Evolutionary conservation across 2,888 invertebrate genomes (phyloP), one percentile per base, ranked within the genome.

Genomic region (Aspidiotus destructor): DNA sequence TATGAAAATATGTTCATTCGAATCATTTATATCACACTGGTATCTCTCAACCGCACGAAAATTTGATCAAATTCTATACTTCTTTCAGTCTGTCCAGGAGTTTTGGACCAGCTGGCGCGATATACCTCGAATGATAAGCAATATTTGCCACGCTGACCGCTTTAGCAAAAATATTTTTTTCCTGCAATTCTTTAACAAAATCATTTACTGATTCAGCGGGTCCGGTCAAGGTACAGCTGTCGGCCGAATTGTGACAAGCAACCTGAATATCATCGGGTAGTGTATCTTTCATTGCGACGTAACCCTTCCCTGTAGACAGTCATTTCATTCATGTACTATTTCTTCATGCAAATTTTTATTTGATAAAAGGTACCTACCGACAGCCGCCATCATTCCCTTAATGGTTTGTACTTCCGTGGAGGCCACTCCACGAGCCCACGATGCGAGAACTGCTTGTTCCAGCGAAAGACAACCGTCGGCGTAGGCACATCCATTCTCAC

Each of bases 171-270:
- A 74, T 70, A 8, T 72, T 72, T 42, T 73, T 68, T 7, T 74
- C 75, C 74, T 81, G 79, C 11, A 84, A 74, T 69, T 79, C 72
- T 60, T 78, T 80, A 0, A 87, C 84, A 72, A 85, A 86, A 16
- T 78, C 77, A 63, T 79, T 78, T 79, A 87, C 48, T 11, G 79
- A 79, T 42, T 83, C 83, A 5, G 81, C 81, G 0, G 88, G 88
- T 0, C 90, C 91, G 2, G 90, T 90, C 68, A 92, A 82, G 0
- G 90, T 91, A 64, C 88, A 85, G 53, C 87, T 88, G 70, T 86
- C 86, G 5, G 84, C 81, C 0, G 88, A 84, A 75, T 92, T 92
- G 78, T 89, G 90, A 74, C 91, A 92, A 10, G 90, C 88, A 0
- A 88, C 83, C 72, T 85, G 85, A 17, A 89, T 84, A 1, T 87